A percentile compares a stretch with the other conserved stretches of the same genome.
phyloP scores from a whole-genome alignment of 2,113 vertebrate genomes.

The Petrocephalus microphthalmus region DNA sequence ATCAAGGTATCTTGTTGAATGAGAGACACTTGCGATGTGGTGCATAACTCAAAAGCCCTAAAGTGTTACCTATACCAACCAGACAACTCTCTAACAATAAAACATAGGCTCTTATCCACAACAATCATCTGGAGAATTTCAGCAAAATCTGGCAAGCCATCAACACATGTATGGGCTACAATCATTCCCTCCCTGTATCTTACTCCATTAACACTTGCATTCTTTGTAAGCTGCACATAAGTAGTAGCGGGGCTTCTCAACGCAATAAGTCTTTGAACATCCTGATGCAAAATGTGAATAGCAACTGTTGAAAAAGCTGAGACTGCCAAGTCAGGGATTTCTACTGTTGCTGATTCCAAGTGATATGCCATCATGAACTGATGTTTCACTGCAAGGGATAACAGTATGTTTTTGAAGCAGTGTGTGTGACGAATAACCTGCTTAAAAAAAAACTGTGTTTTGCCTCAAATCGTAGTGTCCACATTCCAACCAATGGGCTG shows the following conservation, averaged over 20 bases:
- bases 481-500: too few species aligned
- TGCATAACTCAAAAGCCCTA: not conserved
- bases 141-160: not conserved
- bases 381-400: too few species aligned
- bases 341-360: too few species aligned
- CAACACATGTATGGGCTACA: not conserved
- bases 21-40: not conserved
- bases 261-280: not conserved
- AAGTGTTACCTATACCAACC: not conserved
- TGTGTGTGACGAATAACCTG: too few species aligned
- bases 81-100: not conserved
- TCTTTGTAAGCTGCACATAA: not conserved
- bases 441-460: too few species aligned
- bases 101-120: not conserved
- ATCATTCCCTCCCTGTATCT: not conserved
- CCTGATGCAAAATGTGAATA: not conserved
- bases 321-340: too few species aligned
- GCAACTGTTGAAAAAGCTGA: too few species aligned
- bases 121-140: not conserved
- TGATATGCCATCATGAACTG: too few species aligned
- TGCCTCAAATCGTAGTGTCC: too few species aligned
- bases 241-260: not conserved
- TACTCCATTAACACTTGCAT: not conserved
- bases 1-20: not conserved
- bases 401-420: too few species aligned